A percentile compares a stretch with the other conserved stretches of the same genome.
phyloP scores from a whole-genome alignment of 92 coral and sea anemone genomes.

The Phymanthus crucifer region DNA sequence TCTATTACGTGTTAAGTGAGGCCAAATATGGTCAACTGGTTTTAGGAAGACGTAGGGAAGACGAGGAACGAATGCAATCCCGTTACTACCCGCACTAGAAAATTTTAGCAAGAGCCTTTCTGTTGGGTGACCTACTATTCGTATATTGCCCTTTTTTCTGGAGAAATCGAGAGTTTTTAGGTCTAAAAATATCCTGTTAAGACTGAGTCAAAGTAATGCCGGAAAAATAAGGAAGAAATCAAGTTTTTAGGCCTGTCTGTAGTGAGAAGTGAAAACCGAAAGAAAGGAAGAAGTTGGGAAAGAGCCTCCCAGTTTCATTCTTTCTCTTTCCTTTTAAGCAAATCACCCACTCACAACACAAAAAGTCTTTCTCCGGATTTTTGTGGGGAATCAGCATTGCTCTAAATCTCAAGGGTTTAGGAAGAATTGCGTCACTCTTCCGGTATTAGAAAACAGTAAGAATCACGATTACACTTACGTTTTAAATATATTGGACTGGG shows the following conservation, averaged over 20 bases:
- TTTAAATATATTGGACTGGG: neutral
- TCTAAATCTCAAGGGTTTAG: neutral
- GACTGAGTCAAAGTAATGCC: too few relatives aligned
- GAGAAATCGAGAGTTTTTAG: neutral
- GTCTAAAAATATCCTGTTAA: too few relatives aligned
- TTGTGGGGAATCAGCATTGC: neutral
- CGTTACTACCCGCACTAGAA: neutral
- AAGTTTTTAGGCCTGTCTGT: neutral
- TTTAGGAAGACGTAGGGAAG: conserved; percentile 18
- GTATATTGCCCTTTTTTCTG: too few relatives aligned
- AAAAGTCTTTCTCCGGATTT: neutral
- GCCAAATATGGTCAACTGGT: conserved; percentile 67
- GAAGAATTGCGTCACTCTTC: neutral
- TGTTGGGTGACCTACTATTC: neutral
- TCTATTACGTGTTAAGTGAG: conserved; percentile 33
- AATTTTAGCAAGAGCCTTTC: neutral
- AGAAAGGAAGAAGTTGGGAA: neutral
- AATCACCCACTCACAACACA: neutral
- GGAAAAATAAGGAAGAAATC: too few relatives aligned
- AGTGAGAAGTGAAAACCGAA: too few relatives aligned
- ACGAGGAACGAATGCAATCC: conserved; percentile 28
- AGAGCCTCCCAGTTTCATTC: neutral
- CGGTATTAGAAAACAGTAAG: neutral
- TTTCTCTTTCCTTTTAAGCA: neutral
- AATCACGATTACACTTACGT: too few relatives aligned